These are phyloP conservation scores for Conops quadrifasciatus DNA, from an alignment of 2,888 invertebrate species.

Conservation along the genomic window DNA sequence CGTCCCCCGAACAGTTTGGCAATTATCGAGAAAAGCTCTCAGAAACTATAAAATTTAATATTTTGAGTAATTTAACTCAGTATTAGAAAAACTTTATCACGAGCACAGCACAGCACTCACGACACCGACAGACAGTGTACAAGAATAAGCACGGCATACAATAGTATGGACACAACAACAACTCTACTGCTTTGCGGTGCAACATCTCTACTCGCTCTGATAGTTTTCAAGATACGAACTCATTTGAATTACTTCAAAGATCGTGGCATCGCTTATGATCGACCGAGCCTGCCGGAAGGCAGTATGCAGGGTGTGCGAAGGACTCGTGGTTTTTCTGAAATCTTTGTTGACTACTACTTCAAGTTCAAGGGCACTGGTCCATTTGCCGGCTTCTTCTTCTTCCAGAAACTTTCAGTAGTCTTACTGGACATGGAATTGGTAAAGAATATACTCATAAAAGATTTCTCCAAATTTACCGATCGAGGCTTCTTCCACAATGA, in stretches of 20 bases:
- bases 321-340: conserved; percentile 45
- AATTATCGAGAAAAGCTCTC: too few species aligned
- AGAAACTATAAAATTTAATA: not conserved
- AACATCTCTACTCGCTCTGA: not conserved
- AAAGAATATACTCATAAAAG: conserved; percentile 56
- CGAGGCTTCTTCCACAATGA: conserved; percentile 58
- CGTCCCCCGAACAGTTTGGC: too few species aligned
- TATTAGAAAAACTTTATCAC: not conserved
- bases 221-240: not conserved
- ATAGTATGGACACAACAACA: not conserved
- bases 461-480: conserved; percentile 58
- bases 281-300: conserved; percentile 30
- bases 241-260: not conserved
- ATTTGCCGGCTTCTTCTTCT: conserved; percentile 53
- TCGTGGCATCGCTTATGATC: conserved; percentile 31
- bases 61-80: not conserved
- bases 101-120: too few species aligned
- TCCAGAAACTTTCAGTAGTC: conserved; percentile 48
- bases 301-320: conserved; percentile 33
- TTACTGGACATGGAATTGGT: conserved; percentile 54
- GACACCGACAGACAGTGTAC: too few species aligned
- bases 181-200: not conserved
- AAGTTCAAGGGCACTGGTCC: conserved; percentile 43
- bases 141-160: too few species aligned
- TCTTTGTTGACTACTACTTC: conserved; percentile 33